Evolutionary conservation across 2,797 vertebrate genomes (phyloP).

Genomic region (Oreortyx pictus): DNA sequence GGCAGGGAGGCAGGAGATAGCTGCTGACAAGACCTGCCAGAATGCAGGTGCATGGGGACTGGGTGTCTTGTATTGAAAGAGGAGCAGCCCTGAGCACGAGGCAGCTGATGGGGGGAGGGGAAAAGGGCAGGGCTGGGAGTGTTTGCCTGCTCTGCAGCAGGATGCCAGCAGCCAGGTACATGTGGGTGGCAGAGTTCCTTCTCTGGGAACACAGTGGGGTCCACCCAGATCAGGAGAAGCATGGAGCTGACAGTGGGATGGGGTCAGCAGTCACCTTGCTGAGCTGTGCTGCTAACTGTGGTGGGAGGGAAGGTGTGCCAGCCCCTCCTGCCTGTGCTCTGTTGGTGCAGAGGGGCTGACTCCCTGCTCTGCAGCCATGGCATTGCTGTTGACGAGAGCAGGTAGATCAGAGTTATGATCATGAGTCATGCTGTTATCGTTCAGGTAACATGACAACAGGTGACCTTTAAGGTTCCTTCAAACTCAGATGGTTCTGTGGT

Average conservation of each 20-base stretch:
- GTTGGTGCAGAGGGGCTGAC: not conserved
- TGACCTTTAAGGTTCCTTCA: no score
- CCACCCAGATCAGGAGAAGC: not conserved
- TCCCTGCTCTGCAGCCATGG: not conserved
- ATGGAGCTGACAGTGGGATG: rapidly evolving
- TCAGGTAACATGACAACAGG: not conserved
- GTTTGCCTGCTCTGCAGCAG: rapidly evolving
- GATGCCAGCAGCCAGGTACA: not conserved
- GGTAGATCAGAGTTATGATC: rapidly evolving
- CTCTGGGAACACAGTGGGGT: not conserved
- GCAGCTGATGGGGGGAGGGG: not conserved
- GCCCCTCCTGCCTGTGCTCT: not conserved
- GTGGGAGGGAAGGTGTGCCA: not conserved
- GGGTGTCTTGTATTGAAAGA: not conserved
- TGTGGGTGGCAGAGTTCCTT: no score
- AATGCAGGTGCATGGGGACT: not conserved
- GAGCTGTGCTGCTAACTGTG: not conserved
- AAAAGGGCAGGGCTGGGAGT: not conserved
- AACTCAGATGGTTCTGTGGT: no score
- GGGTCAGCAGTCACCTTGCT: not conserved
- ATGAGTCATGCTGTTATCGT: not conserved
- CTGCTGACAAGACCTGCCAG: not conserved
- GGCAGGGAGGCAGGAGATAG: not conserved
- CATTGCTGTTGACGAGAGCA: not conserved
- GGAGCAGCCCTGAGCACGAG: not conserved